These are phyloP conservation scores for Dipus sagitta DNA, from an alignment of 2,797 vertebrate species.

Conservation along the genomic window DNA sequence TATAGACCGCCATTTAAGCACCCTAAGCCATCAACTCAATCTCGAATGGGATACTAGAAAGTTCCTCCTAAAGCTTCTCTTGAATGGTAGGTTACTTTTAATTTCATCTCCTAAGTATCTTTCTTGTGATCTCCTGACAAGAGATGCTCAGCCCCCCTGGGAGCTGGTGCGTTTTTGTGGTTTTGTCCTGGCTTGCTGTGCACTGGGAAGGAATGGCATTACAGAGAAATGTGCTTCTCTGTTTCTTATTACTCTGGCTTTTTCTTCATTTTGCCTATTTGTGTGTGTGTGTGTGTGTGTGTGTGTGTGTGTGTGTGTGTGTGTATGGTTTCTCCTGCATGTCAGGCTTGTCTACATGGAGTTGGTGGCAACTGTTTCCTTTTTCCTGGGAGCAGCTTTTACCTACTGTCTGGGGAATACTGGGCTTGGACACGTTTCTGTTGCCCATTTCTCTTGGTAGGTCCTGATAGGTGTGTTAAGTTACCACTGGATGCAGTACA, in stretches of 20 bases:
- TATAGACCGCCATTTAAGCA: too few relatives aligned
- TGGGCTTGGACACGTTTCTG: conserved; percentile 58
- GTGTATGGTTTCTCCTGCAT: neutral
- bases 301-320: neutral
- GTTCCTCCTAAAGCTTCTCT: neutral
- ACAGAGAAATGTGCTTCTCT: neutral
- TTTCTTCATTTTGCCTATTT: conserved; percentile 43
- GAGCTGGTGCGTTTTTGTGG: neutral
- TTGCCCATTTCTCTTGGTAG: conserved; percentile 65
- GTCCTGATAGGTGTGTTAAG: conserved; percentile 69
- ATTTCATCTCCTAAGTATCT: conserved; percentile 11
- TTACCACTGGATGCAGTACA: conserved; percentile 3
- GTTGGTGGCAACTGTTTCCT: conserved; percentile 65
- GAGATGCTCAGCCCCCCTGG: neutral
- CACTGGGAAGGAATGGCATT: conserved; percentile 48
- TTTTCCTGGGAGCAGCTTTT: conserved; percentile 12
- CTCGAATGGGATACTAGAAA: neutral
- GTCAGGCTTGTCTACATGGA: conserved; percentile 32
- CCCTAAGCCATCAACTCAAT: too few relatives aligned
- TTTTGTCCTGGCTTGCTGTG: conserved; percentile 52
- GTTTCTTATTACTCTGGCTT: conserved; percentile 41
- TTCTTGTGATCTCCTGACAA: neutral
- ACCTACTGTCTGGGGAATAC: conserved; percentile 64
- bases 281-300: neutral
- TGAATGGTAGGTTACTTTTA: conserved; percentile 1